phyloP scores from a whole-genome alignment of 2,113 vertebrate species.

The Acanthochromis polyacanthus region DNA sequence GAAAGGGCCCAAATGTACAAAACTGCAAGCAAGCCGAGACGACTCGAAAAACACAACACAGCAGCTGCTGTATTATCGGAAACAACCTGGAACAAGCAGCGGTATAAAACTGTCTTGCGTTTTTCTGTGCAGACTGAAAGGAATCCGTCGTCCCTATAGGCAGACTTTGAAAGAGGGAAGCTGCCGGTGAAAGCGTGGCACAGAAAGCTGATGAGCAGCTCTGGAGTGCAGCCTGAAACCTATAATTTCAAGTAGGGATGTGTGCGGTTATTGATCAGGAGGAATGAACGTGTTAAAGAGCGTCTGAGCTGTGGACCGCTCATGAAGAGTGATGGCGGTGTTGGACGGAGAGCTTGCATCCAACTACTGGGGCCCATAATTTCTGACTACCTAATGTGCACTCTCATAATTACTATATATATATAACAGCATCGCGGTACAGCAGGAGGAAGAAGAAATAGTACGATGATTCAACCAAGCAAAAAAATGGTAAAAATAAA shows the following conservation, averaged over 20 bases:
- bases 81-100: slow-evolving; percentile 29
- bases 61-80: slow-evolving; percentile 46
- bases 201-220: slow-evolving; percentile 33
- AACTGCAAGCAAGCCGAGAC: slow-evolving; percentile 29
- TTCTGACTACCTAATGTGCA: slow-evolving; percentile 4
- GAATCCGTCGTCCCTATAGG: slow-evolving; percentile 15
- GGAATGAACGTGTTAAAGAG: background rate
- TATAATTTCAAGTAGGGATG: slow-evolving; percentile 24
- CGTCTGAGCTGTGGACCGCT: slow-evolving; percentile 4
- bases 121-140: slow-evolving; percentile 22
- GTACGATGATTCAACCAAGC: no score
- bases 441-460: no score
- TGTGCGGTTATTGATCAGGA: slow-evolving; percentile 37
- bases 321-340: background rate
- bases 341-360: background rate
- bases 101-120: background rate
- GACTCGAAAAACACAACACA: slow-evolving; percentile 22
- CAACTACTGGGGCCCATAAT: background rate
- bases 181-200: background rate
- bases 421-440: background rate
- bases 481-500: no score
- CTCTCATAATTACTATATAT: background rate
- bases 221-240: slow-evolving; percentile 20
- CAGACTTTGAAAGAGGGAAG: slow-evolving; percentile 25
- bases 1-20: slow-evolving; percentile 21